These are phyloP conservation scores for Tenualosa ilisha DNA, from an alignment of 2,797 vertebrate genomes.

Conservation along the genomic window DNA sequence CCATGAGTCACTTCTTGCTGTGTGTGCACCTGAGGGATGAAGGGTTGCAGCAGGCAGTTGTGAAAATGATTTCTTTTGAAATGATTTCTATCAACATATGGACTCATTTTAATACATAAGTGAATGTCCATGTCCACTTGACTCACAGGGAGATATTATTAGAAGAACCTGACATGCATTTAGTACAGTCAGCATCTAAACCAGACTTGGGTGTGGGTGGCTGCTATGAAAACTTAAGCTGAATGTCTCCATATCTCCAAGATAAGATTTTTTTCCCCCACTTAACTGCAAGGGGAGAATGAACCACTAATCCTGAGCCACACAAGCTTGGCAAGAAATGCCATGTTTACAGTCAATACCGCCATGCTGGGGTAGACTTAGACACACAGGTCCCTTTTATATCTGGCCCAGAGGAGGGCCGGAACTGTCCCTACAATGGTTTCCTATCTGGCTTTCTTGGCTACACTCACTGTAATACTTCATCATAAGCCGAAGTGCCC, in stretches of 20 bases:
- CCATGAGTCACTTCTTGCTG: too few species aligned
- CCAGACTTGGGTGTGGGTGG: not conserved
- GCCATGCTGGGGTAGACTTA: conserved; percentile 39
- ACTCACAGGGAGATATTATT: not conserved
- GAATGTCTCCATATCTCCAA: conserved; percentile 16
- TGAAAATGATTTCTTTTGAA: too few species aligned
- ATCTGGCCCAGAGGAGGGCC: not conserved
- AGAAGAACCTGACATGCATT: too few species aligned
- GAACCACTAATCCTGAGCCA: conserved; percentile 31
- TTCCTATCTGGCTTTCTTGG: conserved; percentile 32
- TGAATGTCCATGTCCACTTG: not conserved
- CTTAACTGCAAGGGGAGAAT: conserved; percentile 37
- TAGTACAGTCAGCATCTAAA: too few species aligned
- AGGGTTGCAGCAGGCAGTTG: too few species aligned
- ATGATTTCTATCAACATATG: too few species aligned
- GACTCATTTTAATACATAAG: too few species aligned
- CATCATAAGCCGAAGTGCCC: conserved; percentile 36
- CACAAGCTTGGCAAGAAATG: conserved; percentile 38
- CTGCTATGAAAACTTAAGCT: not conserved
- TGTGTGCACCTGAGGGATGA: too few species aligned
- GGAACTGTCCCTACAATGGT: not conserved
- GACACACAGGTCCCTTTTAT: not conserved
- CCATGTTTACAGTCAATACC: conserved; percentile 55
- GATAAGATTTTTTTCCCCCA: conserved; percentile 36
- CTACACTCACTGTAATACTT: conserved; percentile 58